Base-by-base conservation (phyloP, 2,888 invertebrate genomes). In the Pseudococcus longispinus region DNA sequence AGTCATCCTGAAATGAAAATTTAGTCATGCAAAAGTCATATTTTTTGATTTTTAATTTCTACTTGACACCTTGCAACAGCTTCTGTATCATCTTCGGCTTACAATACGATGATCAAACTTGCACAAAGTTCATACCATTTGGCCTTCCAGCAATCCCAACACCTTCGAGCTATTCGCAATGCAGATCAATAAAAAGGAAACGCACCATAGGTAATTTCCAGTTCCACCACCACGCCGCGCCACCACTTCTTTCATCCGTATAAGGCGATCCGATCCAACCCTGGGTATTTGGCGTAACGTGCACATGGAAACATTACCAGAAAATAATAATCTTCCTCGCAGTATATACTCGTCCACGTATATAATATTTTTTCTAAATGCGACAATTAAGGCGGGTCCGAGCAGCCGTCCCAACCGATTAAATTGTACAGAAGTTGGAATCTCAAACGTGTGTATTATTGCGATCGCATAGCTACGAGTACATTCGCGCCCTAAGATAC, bases 381-480 rank as follows among this genome's bases (percentile, higher is more conserved):
- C 18, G 37, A 42, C 77, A 80, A 80, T 80, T 80, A 80, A 80
- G 77, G 77, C 77, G 77, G 26, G 42, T 80, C 77, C 20, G 42
- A 15, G 77, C n/a, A n/a, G 29, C 20, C 42, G 42, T 20, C 37
- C 3, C 6, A 18, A 32, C 32, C 32, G 74, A 80, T 80, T 80
- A 80, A 80, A 80, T 80, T 42, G 42, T 80, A 80, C 77, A 74
- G 74, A 74, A 74, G 77, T 80, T 32, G 9, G 9, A 37, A 29
- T 70, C 29, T 70, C 70, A 18, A 29, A 70, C 29, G 29, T 70
- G 18, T 65, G 9, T 65, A 26, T 26, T 65, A 18, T 37, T 15
- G 15, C 46, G 46, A 46, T 15, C 15, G 3, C n/a, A n/a, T n/a
- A n/a, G n/a, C n/a, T n/a, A n/a, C n/a, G n/a, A n/a, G n/a, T n/a